Conservation (phyloP, 1,140 invertebrate genomes). For the Portunus trituberculatus region DNA sequence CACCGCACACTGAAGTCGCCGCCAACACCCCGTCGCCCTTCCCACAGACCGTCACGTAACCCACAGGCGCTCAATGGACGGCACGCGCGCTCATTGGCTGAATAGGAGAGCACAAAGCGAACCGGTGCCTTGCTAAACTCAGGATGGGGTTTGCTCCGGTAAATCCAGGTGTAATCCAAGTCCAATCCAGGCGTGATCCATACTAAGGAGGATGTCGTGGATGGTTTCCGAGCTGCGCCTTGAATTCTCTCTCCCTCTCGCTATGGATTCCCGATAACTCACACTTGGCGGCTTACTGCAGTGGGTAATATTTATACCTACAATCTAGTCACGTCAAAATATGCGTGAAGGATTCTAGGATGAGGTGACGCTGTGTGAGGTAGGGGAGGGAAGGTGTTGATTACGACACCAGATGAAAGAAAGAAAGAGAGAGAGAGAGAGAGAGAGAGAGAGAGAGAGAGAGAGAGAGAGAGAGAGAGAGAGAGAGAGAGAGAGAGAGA, state of each 20-base stretch:
- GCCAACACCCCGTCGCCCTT: neutral
- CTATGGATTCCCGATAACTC: slow-evolving; percentile 21
- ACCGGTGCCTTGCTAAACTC: too few species aligned
- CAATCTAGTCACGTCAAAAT: neutral
- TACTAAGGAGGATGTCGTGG: neutral
- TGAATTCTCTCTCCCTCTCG: neutral
- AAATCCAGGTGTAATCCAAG: too few species aligned
- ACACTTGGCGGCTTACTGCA: neutral
- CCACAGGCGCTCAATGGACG: neutral
- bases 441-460: neutral
- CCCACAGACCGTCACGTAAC: neutral
- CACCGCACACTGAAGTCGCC: neutral
- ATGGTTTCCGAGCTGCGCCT: neutral
- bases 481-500: too few species aligned
- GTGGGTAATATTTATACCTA: neutral
- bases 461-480: too few species aligned
- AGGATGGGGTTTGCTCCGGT: too few species aligned
- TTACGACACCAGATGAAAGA: neutral
- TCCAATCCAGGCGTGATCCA: neutral
- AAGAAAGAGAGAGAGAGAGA: neutral
- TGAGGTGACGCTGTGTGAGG: neutral
- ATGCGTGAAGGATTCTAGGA: neutral
- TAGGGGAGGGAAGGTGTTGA: neutral
- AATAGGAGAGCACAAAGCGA: too few species aligned
- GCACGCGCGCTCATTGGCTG: neutral